Evolutionary conservation across 2,113 vertebrate species (phyloP).

Genomic region (Hyperoodon ampullatus): DNA sequence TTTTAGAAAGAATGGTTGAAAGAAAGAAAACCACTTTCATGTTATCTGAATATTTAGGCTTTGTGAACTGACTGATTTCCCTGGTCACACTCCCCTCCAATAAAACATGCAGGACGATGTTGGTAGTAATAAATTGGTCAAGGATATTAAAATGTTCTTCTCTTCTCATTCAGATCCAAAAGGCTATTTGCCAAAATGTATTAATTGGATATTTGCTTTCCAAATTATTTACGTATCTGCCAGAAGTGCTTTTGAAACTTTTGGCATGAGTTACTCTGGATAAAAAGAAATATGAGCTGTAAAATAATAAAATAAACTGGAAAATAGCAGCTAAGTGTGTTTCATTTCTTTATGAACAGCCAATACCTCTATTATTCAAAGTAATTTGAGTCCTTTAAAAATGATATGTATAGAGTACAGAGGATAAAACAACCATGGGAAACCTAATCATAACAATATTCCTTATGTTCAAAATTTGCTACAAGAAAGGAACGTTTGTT

Average conservation of each 20-base stretch:
- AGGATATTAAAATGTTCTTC: slow-evolving; percentile 68
- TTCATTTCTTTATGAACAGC: slow-evolving; percentile 68
- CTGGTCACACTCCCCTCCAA: not conserved
- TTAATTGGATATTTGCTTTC: slow-evolving; percentile 81
- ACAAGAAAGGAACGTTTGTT: not conserved
- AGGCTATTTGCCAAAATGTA: slow-evolving; percentile 78
- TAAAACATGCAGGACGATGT: slow-evolving; percentile 56
- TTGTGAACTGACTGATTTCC: not conserved
- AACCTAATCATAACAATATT: slow-evolving; percentile 60
- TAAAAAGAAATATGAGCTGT: slow-evolving; percentile 75
- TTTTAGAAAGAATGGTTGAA: slow-evolving; percentile 36
- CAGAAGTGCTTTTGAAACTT: slow-evolving; percentile 81
- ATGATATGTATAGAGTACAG: slow-evolving; percentile 14
- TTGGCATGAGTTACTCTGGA: slow-evolving; percentile 80
- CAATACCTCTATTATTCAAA: slow-evolving; percentile 72
- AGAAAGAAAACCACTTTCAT: slow-evolving; percentile 40
- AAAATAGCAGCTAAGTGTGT: slow-evolving; percentile 62
- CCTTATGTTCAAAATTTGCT: slow-evolving; percentile 33
- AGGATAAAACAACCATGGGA: slow-evolving; percentile 45
- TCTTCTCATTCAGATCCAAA: slow-evolving; percentile 80
- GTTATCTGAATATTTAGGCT: slow-evolving; percentile 29
- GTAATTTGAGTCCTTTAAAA: slow-evolving; percentile 65
- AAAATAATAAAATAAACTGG: slow-evolving; percentile 78
- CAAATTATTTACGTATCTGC: slow-evolving; percentile 83
- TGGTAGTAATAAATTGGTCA: slow-evolving; percentile 71